Evolutionary conservation across 2,888 invertebrate species (phyloP).

Genomic region (Cataglyphis cursor): DNA sequence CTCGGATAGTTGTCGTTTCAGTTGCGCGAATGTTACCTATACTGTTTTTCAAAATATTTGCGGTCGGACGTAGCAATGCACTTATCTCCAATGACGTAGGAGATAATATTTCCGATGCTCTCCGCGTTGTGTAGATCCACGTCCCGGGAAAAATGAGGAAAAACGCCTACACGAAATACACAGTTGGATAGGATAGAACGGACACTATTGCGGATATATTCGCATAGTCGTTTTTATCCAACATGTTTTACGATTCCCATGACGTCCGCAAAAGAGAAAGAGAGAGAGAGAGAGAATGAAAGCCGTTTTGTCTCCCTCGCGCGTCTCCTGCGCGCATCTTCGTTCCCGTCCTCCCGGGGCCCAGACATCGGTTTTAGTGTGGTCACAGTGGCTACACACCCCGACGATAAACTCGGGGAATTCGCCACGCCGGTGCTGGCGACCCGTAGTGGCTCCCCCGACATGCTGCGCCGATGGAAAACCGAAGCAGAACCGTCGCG

Average conservation of each 20-base stretch:
- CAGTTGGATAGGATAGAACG: slow-evolving; percentile 15
- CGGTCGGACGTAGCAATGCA: slow-evolving; percentile 19
- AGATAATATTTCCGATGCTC: slow-evolving; percentile 18
- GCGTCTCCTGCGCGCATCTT: slow-evolving; percentile 49
- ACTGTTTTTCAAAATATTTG: slow-evolving; percentile 13
- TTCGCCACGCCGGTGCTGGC: slow-evolving; percentile 82
- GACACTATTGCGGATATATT: slow-evolving; percentile 3
- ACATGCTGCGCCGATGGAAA: slow-evolving; percentile 75
- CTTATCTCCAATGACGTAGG: slow-evolving; percentile 4
- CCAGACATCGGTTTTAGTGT: slow-evolving; percentile 81
- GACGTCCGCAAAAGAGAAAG: slow-evolving; percentile 62
- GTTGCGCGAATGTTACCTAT: slow-evolving; percentile 10
- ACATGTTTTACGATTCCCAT: slow-evolving; percentile 82
- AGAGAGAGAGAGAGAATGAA: not conserved
- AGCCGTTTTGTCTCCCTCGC: slow-evolving; percentile 44
- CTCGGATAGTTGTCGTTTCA: slow-evolving; percentile 8
- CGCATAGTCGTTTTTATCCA: slow-evolving; percentile 63
- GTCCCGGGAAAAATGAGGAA: not conserved
- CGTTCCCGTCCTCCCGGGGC: slow-evolving; percentile 56
- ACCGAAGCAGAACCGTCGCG: slow-evolving; percentile 79
- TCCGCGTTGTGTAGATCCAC: not conserved
- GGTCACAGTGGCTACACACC: slow-evolving; percentile 85
- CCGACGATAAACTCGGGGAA: slow-evolving; percentile 84
- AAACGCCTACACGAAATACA: slow-evolving; percentile 32
- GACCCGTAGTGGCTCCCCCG: slow-evolving; percentile 51